phyloP scores from a whole-genome alignment of 2,888 invertebrate species.

The Mesoligia furuncula region DNA sequence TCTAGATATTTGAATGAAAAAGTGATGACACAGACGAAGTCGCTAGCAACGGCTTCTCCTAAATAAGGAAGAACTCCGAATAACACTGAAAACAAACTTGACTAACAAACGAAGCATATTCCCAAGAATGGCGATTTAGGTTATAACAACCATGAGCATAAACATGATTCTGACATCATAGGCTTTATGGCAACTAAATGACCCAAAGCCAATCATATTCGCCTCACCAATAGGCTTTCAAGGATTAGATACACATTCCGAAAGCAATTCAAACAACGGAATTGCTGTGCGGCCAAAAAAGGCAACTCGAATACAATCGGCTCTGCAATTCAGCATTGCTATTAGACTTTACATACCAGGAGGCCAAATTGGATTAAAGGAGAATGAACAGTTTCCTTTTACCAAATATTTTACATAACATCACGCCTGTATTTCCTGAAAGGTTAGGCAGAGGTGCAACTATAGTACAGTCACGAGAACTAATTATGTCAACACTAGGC shows the following conservation, averaged over 20 bases:
- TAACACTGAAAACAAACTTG: background rate
- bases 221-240: constrained; percentile 28
- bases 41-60: background rate
- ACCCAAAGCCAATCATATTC: constrained; percentile 40
- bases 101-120: background rate
- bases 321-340: background rate
- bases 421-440: background rate
- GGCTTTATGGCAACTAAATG: constrained; percentile 27
- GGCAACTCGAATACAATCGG: constrained; percentile 14
- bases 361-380: background rate
- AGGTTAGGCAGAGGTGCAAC: background rate
- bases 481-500: too few relatives aligned
- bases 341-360: constrained; percentile 25
- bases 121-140: constrained; percentile 9
- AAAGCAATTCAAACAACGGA: constrained; percentile 22
- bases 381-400: constrained; percentile 3
- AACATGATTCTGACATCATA: constrained; percentile 30
- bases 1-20: background rate
- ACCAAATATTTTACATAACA: background rate
- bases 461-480: too few relatives aligned
- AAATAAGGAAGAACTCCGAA: background rate
- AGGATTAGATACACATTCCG: constrained; percentile 43
- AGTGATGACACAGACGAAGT: background rate
- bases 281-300: constrained; percentile 25
- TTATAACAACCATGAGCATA: constrained; percentile 15